Evolutionary conservation across 2,113 vertebrate genomes (phyloP), one percentile per base, ranked within the genome.

Genomic region (Mixornis gularis): DNA sequence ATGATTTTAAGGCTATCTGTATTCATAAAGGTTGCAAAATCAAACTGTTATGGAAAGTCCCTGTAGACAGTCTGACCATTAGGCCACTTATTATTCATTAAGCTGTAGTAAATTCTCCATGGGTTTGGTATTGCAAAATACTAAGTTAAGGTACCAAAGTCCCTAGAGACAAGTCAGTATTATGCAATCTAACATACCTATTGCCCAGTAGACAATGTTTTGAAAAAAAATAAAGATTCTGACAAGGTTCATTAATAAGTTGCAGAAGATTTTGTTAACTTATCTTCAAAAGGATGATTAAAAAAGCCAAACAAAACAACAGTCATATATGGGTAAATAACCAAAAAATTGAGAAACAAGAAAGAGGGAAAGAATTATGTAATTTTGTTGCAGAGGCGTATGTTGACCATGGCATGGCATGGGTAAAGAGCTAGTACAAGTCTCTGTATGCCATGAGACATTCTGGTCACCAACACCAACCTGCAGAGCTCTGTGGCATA

Each of bases 261-360:
- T 87, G 10, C 16, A 81, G 20, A 36, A 70, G 9, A 40, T 49
- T 85, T 74, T 79, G 6, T 36, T 53, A 81, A 27, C 4, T 3
- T 40, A 17, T 27, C 12, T 71, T 40, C 34, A 44, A 74, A 78
- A 38, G 2, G 3, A 34, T n/a, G 4, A 34, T 19, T 43, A 3
- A 36, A 6, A 24, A 15, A 46, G 18, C 7, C 13, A 51, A 40
- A 32, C 1, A 2, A 16, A 9, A 3, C 32, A 40, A 81, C 32
- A 34, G 11, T 4, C 27, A 40, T 1, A 19, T 34, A 43, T 5
- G 2, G 3, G 3, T 21, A 76, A 66, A 63, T 30, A 88, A 40
- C 3, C 1, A 6, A 15, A 34, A 79, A 22, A 16, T 0, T 4
- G 5, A 58, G 4, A 30, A 60, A 60, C 2, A 9, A 48, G 5